Percentiles rank a stretch among this genome's conserved stretches.
phyloP scores from a whole-genome alignment of 35 echinoderm and acorn worm species.

The Eucidaris tribuloides region DNA sequence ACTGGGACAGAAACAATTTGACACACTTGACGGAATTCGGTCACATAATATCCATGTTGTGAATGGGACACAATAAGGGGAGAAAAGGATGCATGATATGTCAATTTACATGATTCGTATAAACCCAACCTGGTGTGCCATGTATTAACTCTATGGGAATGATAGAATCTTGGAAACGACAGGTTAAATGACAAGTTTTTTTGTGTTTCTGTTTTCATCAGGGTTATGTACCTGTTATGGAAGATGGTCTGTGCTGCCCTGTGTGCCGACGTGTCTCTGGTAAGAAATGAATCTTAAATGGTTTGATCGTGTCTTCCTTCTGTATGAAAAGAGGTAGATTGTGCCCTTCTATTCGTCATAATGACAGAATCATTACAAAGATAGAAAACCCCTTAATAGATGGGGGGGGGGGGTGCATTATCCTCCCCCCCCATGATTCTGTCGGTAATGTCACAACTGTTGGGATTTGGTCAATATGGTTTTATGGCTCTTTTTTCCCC shows the following conservation, averaged over 20 bases:
- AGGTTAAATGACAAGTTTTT: neutral
- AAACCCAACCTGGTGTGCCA: no score
- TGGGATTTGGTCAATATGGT: no score
- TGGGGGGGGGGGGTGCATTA: no score
- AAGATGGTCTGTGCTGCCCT: slow-evolving; percentile 37
- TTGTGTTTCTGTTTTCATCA: neutral
- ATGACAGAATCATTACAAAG: neutral
- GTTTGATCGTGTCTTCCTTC: neutral
- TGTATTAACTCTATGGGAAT: no score
- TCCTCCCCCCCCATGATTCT: neutral
- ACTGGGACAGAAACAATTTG: no score
- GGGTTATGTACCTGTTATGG: slow-evolving; percentile 15
- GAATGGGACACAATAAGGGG: neutral
- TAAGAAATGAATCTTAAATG: neutral
- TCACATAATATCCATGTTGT: no score
- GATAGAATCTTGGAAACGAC: no score
- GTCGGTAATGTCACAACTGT: neutral
- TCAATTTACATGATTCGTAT: no score
- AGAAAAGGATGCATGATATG: neutral
- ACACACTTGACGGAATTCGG: no score
- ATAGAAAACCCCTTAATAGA: neutral
- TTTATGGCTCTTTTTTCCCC: no score
- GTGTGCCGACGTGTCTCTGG: slow-evolving; percentile 38
- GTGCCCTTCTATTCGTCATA: neutral
- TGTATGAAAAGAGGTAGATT: neutral